These are phyloP conservation scores for Panagrolaimus sp. DNA, from an alignment of 1,140 invertebrate species.

Conservation along the genomic window DNA sequence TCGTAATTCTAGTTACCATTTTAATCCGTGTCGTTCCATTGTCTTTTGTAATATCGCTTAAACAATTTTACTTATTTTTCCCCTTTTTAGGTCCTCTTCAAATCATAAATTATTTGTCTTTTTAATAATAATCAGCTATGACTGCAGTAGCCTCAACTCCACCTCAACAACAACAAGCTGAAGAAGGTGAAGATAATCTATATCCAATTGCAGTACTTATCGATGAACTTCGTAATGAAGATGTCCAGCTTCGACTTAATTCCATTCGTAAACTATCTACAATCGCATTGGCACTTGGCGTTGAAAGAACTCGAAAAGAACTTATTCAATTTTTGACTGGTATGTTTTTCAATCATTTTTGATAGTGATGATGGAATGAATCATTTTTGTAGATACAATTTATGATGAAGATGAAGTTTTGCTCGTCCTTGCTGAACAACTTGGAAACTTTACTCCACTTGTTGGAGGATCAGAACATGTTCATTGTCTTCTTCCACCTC, in stretches of 20 bases:
- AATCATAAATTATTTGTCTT: neutral
- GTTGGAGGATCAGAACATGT: slow-evolving; percentile 94
- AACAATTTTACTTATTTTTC: no score
- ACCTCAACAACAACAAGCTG: slow-evolving; percentile 59
- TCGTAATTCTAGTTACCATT: neutral
- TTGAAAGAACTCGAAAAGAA: slow-evolving; percentile 89
- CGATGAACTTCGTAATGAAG: slow-evolving; percentile 97
- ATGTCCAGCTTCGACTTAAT: slow-evolving; percentile 92
- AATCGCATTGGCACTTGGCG: slow-evolving; percentile 91
- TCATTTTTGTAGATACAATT: slow-evolving; percentile 75
- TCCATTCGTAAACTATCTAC: slow-evolving; percentile 98
- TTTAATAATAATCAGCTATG: slow-evolving; percentile 12
- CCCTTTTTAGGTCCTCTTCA: neutral
- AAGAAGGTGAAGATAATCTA: slow-evolving; percentile 84
- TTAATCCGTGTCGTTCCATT: neutral
- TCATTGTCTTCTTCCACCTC: slow-evolving; percentile 83
- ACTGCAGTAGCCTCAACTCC: slow-evolving; percentile 25
- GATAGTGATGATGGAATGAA: neutral
- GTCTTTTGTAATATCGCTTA: no score
- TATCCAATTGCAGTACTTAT: slow-evolving; percentile 99
- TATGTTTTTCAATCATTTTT: slow-evolving; percentile 46
- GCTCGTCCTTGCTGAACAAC: slow-evolving; percentile 90
- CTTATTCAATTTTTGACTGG: slow-evolving; percentile 91
- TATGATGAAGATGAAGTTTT: slow-evolving; percentile 99
- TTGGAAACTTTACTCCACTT: slow-evolving; percentile 84